Evolutionary conservation across 2,797 vertebrate species (phyloP), one percentile per base, ranked within the genome.

Genomic region (Acanthopagrus latus): DNA sequence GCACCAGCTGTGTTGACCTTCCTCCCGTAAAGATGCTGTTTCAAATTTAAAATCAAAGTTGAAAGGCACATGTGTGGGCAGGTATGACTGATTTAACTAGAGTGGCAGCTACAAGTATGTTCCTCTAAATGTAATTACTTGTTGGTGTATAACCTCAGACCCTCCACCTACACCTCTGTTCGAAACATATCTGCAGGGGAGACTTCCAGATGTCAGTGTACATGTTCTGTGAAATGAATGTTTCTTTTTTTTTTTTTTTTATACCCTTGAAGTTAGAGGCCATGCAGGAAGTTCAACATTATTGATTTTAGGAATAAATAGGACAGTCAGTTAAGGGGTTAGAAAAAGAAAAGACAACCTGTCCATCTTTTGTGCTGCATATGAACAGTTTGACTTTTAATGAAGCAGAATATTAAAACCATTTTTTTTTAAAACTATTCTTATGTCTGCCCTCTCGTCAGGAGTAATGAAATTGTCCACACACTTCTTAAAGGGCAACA

Each of bases 211-310:
- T 74, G 33, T 33, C 33, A 33, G 33, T 33, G 7, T 8, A 33
- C 33, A 33, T 33, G 38, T 10, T 38, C n/a, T 64, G 25, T 52
- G 23, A 18, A 12, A 41, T 44, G 18, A 47, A 69, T 60, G n/a
- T 70, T 80, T n/a, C n/a, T n/a, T n/a, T n/a, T n/a, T n/a, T 76
- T 41, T 64, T 23, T 27, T 27, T 27, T 27, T 25, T 25, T 25
- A 25, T n/a, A 51, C 41, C 29, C 17, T 48, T 65, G 16, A 56
- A 59, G 43, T 33, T 29, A 13, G 10, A 54, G 25, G 21, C 10
- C 2, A 2, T 20, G 41, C 57, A 38, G 21, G 52, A 33, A 59
- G 46, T 51, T 60, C 7, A 46, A 21, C 11, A 57, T 56, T 23
- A 27, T 4, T 41, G 48, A 58, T 68, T 10, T 52, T 51, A 17